Base-by-base conservation (phyloP, 2,797 vertebrate species). In the Taeniopygia guttata region DNA sequence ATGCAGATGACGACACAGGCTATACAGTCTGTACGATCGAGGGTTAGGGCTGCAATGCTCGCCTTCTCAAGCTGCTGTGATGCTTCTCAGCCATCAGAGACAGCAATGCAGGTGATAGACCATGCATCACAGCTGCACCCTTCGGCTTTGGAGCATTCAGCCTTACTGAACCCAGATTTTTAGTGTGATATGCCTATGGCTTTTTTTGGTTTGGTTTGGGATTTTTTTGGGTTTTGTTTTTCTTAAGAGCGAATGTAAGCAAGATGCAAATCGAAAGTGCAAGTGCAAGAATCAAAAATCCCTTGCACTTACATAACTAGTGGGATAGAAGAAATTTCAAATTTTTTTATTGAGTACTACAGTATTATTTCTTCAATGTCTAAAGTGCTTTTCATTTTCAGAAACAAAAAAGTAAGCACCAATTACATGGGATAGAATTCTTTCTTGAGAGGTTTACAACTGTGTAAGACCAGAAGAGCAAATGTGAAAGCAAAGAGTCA, bases 11-110 rank as follows among this genome's bases (percentile, higher is more conserved):
- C 11, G n/a, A 36, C 21, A 77, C 2, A 48, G 29, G 19, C 16
- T n/a, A 4, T 7, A 34, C 2, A 69, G 18, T 18, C 18, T 48
- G 17, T 21, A 32, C 0, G 11, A 5, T 42, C 10, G 56, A 42
- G 51, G 20, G 18, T 34, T 43, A 66, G 66, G 38, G 32, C 9
- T 59, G 29, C 46, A 79, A 11, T 9, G 26, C 9, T 23, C 46
- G 42, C 11, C 23, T 84, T 56, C 34, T 60, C 6, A 7, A 77
- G 22, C 11, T 77, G 32, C 30, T 77, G 32, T 77, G 56, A 8
- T 5, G 25, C 8, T 81, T 20, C 63, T 70, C 7, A 4, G 25
- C 30, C 2, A 2, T 13, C 38, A 62, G 52, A 76, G 27, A 40
- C 32, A 62, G 21, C 25, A 69, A 8, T 5, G 18, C 22, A 46